These are phyloP conservation scores for Drosophila aff. DNA, from an alignment of 1,140 invertebrate species.

Conservation along the genomic window DNA sequence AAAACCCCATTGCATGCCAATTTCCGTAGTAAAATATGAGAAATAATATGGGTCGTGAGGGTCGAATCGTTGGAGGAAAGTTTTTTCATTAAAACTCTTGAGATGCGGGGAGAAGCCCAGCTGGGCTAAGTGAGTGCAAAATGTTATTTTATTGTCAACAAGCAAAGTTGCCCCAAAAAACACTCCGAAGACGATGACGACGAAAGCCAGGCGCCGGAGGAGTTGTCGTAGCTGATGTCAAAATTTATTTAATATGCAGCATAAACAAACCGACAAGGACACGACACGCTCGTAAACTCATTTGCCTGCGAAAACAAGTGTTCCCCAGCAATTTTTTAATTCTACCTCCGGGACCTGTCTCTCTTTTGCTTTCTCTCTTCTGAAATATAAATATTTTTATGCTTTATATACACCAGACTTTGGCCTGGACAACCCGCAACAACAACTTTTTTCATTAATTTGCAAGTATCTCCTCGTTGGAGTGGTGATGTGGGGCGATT, in stretches of 20 bases:
- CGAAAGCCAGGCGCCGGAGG: constrained; percentile 27
- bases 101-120: constrained; percentile 45
- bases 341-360: constrained; percentile 70
- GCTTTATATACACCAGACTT: constrained; percentile 44
- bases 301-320: constrained; percentile 52
- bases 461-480: constrained; percentile 21
- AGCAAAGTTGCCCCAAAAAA: constrained; percentile 67
- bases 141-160: constrained; percentile 84
- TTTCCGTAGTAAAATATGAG: constrained; percentile 51
- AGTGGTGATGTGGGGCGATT: constrained; percentile 43
- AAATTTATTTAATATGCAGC: constrained; percentile 82
- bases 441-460: constrained; percentile 80
- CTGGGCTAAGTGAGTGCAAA: constrained; percentile 81
- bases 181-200: constrained; percentile 21
- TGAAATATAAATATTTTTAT: constrained; percentile 64
- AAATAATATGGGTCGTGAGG: constrained; percentile 26
- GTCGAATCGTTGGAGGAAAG: constrained; percentile 44
- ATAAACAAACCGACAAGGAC: constrained; percentile 71
- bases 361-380: constrained; percentile 15
- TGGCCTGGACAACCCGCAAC: constrained; percentile 20
- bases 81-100: constrained; percentile 81
- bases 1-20: constrained; percentile 67
- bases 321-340: constrained; percentile 69
- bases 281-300: constrained; percentile 81
- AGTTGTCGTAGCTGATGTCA: constrained; percentile 61